Evolutionary conservation across 2,113 vertebrate species (phyloP).

Genomic region (Oryctolagus cuniculus): DNA sequence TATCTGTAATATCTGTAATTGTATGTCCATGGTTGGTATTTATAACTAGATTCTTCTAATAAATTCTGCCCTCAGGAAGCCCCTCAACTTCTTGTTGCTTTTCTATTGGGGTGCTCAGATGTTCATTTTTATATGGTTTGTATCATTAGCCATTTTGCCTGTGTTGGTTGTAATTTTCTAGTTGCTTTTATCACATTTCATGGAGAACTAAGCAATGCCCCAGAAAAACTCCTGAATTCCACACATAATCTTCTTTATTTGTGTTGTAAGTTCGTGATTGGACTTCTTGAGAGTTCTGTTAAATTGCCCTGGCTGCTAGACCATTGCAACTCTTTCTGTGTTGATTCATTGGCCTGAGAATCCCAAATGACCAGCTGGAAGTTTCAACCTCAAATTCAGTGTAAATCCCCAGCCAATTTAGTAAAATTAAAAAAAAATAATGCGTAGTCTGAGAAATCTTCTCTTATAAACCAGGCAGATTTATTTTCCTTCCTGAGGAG

Average conservation of each 20-base stretch:
- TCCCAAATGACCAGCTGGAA: neutral
- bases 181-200: constrained; percentile 20
- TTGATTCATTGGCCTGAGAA: neutral
- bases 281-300: neutral
- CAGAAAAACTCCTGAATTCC: neutral
- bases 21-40: neutral
- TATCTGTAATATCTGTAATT: too few species aligned
- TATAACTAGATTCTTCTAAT: neutral
- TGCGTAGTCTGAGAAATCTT: constrained; percentile 38
- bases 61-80: neutral
- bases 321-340: neutral
- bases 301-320: neutral
- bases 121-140: neutral
- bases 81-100: neutral
- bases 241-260: neutral
- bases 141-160: neutral
- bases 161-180: neutral
- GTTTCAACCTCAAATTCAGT: neutral
- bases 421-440: constrained; percentile 19
- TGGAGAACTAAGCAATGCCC: neutral
- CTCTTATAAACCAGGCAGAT: constrained; percentile 2
- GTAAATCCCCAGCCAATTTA: neutral
- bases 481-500: constrained; percentile 41
- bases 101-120: neutral
- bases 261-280: neutral